These are phyloP conservation scores for Saguinus imperator DNA, from an alignment of 2,113 vertebrate genomes.

Conservation along the genomic window DNA sequence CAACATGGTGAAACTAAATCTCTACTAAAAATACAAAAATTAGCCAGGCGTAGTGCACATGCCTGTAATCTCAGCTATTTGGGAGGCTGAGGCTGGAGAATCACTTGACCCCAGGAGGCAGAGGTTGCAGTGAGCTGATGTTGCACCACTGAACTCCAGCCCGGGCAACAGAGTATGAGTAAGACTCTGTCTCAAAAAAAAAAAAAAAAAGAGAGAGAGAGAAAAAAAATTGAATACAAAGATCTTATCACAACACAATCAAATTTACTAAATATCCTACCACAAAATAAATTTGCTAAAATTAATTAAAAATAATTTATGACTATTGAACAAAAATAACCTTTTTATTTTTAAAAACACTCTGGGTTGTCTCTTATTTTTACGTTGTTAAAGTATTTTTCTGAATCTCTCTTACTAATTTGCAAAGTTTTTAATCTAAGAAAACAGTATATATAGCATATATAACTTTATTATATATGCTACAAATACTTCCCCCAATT, in stretches of 20 bases:
- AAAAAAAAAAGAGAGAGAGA: no score
- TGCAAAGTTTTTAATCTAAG: not conserved
- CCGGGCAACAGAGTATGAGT: no score
- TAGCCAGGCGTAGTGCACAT: no score
- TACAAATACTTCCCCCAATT: not conserved
- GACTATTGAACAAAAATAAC: not conserved
- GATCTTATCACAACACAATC: not conserved
- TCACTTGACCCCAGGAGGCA: no score
- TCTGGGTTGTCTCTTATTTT: not conserved
- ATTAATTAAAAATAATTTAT: conserved; percentile 7
- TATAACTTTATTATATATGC: not conserved
- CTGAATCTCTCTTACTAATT: not conserved
- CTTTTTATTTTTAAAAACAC: not conserved
- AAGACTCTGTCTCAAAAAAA: no score
- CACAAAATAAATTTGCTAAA: not conserved
- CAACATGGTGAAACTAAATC: no score
- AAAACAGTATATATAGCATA: not conserved
- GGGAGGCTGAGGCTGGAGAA: no score
- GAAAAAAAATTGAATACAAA: not conserved
- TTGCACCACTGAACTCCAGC: no score
- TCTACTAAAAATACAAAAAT: no score
- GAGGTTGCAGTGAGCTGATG: no score
- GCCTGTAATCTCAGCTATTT: no score
- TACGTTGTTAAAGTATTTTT: not conserved
- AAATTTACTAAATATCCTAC: not conserved